phyloP scores from a whole-genome alignment of 2,888 invertebrate genomes.

The Drosophila mimetica region DNA sequence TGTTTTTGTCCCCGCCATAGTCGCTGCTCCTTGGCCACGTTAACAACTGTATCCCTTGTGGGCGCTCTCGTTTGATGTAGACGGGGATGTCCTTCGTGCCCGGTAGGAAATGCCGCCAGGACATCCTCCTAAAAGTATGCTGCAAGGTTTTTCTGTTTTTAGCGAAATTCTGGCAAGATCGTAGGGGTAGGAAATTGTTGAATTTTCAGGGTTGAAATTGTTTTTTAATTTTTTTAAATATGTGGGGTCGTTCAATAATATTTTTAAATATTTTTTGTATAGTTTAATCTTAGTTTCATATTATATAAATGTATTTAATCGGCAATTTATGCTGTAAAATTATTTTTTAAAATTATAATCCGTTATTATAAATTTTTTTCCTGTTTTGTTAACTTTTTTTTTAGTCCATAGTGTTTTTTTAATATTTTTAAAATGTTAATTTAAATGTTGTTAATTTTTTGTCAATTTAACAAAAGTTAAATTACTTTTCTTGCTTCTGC shows the following conservation, averaged over 20 bases:
- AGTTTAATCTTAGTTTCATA: too few species aligned
- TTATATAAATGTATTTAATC: too few species aligned
- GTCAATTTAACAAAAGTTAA: too few species aligned
- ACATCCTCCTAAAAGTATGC: conserved; percentile 66
- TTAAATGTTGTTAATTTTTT: too few species aligned
- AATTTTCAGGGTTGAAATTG: neutral
- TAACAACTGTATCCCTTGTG: conserved; percentile 78
- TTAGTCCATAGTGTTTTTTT: too few species aligned
- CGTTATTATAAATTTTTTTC: too few species aligned
- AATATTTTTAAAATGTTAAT: neutral
- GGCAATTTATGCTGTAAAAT: too few species aligned
- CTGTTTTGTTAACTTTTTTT: too few species aligned
- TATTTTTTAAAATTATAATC: too few species aligned
- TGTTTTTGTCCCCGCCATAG: conserved; percentile 45
- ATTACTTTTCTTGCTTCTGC: too few species aligned
- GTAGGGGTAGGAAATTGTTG: neutral
- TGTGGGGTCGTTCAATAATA: too few species aligned
- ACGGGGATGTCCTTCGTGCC: conserved; percentile 62
- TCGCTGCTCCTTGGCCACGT: conserved; percentile 58
- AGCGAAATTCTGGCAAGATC: neutral
- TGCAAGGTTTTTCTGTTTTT: conserved; percentile 10
- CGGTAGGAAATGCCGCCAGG: conserved; percentile 60
- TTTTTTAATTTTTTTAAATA: neutral
- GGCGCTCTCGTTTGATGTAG: conserved; percentile 53
- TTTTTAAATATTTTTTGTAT: too few species aligned